phyloP scores from a whole-genome alignment of 1,140 invertebrate genomes.

The Bombus affinis region DNA sequence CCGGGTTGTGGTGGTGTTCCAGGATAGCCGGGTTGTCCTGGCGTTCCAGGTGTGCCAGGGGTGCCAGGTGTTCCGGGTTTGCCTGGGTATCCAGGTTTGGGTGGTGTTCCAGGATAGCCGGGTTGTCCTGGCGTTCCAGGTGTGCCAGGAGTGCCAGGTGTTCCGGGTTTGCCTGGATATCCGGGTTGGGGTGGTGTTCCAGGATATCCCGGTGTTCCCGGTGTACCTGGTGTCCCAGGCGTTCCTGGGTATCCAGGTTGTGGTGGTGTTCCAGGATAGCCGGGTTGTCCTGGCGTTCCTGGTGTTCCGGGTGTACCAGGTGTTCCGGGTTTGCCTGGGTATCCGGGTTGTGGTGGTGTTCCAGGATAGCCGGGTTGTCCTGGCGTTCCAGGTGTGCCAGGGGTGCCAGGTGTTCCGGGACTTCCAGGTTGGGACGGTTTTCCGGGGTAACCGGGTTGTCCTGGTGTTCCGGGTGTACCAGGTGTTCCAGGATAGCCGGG shows the following conservation, averaged over 20 bases:
- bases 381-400: neutral
- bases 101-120: slow-evolving; percentile 64
- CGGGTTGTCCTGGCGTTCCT: neutral
- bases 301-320: slow-evolving; percentile 46
- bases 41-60: slow-evolving; percentile 58
- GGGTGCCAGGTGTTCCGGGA: slow-evolving; percentile 56
- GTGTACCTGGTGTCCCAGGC: slow-evolving; percentile 53
- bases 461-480: neutral
- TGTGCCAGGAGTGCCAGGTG: slow-evolving; percentile 40
- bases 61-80: neutral
- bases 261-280: rapidly evolving
- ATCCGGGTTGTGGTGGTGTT: slow-evolving; percentile 9
- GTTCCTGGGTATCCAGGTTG: neutral
- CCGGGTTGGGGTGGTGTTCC: neutral
- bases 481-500: neutral
- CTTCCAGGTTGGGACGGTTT: neutral
- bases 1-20: too few relatives aligned
- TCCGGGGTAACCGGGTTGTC: slow-evolving; percentile 5
- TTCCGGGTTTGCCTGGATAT: neutral
- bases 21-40: too few relatives aligned
- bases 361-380: neutral
- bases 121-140: too few relatives aligned
- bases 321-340: slow-evolving; percentile 78
- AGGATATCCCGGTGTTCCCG: neutral
- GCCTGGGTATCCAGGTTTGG: neutral